These are phyloP conservation scores for Oreohelix idahoensis DNA, from an alignment of 1,140 invertebrate species.

Conservation along the genomic window DNA sequence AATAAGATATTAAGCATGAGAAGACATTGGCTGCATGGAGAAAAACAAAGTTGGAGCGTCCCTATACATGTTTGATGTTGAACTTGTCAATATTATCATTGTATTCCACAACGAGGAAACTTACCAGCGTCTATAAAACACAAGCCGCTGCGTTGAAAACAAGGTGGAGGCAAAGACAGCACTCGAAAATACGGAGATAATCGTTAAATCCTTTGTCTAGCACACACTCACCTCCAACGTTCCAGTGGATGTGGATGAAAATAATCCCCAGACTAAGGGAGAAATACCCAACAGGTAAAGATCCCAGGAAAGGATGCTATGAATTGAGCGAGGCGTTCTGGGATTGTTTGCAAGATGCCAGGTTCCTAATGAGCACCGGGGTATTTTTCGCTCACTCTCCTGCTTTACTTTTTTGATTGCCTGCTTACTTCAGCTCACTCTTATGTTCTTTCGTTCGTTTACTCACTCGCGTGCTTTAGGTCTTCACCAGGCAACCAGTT, in stretches of 20 bases:
- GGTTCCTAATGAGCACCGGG: constrained; percentile 6
- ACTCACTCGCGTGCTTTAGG: background rate
- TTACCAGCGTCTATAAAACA: no score
- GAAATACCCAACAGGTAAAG: background rate
- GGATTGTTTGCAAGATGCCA: background rate
- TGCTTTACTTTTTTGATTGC: background rate
- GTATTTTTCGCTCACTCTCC: background rate
- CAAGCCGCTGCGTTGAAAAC: no score
- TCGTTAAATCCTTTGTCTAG: background rate
- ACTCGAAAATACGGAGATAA: background rate
- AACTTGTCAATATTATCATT: no score
- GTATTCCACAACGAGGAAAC: no score
- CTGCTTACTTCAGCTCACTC: background rate
- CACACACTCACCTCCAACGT: background rate
- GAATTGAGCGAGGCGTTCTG: background rate
- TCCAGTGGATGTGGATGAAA: background rate
- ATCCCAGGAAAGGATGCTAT: background rate
- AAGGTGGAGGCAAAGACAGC: background rate
- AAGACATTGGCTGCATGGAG: no score
- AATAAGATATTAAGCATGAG: no score
- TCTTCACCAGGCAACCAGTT: background rate
- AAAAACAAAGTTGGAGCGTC: no score
- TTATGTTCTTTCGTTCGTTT: background rate
- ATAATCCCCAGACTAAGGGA: background rate
- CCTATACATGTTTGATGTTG: no score